Conservation (phyloP, 2,113 vertebrate genomes). For the Dasyurus viverrinus region DNA sequence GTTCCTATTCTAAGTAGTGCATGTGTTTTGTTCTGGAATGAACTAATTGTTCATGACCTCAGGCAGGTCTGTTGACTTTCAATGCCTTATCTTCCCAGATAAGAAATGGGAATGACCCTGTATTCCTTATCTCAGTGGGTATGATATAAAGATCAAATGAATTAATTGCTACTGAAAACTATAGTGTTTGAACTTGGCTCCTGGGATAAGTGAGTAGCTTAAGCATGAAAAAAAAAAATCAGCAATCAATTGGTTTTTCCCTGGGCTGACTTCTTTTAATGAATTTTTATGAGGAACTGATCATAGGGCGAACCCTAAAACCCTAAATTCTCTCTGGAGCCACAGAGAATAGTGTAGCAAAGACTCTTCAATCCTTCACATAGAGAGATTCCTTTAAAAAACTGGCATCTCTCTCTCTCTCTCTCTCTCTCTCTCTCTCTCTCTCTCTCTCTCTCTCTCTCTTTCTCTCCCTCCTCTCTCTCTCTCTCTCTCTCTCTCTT, state of each 20-base stretch:
- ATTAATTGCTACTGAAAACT: not conserved
- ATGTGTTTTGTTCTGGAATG: not conserved
- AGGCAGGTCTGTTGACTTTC: not conserved
- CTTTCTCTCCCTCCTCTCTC: too few relatives aligned
- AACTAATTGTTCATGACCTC: not conserved
- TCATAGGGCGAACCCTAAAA: not conserved
- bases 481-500: too few relatives aligned
- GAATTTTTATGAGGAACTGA: not conserved
- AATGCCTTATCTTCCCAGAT: not conserved
- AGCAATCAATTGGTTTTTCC: not conserved
- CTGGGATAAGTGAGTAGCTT: not conserved
- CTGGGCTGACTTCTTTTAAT: not conserved
- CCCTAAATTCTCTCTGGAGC: not conserved
- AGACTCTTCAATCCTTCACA: not conserved
- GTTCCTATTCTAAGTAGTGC: not conserved
- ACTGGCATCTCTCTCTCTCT: not conserved
- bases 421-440: too few relatives aligned
- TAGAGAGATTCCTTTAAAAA: not conserved
- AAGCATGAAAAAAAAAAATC: not conserved
- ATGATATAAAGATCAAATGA: not conserved
- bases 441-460: too few relatives aligned
- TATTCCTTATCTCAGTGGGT: not conserved
- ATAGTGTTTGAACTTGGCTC: not conserved
- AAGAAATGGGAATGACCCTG: not conserved
- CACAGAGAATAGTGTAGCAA: not conserved